phyloP scores from a whole-genome alignment of 2,113 vertebrate genomes.

The Morone chrysops region DNA sequence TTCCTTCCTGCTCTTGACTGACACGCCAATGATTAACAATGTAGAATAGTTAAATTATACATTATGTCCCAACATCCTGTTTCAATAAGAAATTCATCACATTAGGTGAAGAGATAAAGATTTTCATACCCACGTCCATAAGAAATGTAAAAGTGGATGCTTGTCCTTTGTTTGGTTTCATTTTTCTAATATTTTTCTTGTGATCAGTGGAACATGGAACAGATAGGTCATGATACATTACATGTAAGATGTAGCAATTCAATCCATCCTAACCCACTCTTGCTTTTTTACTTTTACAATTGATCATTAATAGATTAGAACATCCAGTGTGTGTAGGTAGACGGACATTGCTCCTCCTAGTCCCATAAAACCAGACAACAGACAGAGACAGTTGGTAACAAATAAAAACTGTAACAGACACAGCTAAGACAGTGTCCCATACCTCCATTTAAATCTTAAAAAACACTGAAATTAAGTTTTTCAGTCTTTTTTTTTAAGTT shows the following conservation, averaged over 20 bases:
- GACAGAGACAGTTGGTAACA: neutral
- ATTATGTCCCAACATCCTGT: neutral
- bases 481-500: neutral
- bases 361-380: neutral
- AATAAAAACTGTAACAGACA: neutral
- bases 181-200: neutral
- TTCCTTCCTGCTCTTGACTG: constrained; percentile 2
- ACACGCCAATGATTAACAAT: neutral
- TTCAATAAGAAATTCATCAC: neutral
- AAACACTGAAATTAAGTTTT: neutral
- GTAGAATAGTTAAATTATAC: neutral
- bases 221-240: neutral
- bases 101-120: neutral
- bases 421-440: no score
- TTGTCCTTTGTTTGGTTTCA: neutral
- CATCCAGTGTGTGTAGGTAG: neutral
- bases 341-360: neutral
- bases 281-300: neutral
- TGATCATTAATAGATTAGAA: neutral
- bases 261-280: no score
- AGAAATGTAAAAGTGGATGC: neutral
- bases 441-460: neutral
- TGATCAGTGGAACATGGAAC: neutral
- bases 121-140: neutral
- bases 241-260: neutral